Conservation (phyloP, 1,140 invertebrate species). For the Leguminivora glycinivorella region DNA sequence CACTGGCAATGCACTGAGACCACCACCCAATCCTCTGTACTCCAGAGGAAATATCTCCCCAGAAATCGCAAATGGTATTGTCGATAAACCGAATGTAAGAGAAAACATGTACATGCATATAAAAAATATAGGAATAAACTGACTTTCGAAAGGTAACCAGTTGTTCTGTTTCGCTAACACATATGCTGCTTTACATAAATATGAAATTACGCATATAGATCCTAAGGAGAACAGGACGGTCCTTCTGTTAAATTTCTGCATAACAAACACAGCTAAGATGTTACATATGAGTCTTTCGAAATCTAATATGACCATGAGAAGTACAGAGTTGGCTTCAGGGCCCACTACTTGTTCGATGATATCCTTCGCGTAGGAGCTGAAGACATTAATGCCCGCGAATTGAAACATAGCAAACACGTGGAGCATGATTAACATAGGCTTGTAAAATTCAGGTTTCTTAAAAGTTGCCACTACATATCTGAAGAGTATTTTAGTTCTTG, state of each 20-base stretch:
- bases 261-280: constrained; percentile 51
- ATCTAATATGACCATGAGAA: constrained; percentile 82
- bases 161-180: constrained; percentile 41
- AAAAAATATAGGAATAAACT: constrained; percentile 54
- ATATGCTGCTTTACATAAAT: constrained; percentile 50
- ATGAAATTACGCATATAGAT: constrained; percentile 43
- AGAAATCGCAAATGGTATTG: constrained; percentile 55
- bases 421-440: constrained; percentile 60
- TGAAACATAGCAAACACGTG: constrained; percentile 53
- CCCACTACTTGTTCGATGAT: constrained; percentile 78
- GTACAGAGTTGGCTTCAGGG: constrained; percentile 77
- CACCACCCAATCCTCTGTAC: constrained; percentile 52
- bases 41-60: constrained; percentile 61
- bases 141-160: constrained; percentile 41
- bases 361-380: constrained; percentile 84
- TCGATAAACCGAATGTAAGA: constrained; percentile 54
- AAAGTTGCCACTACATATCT: constrained; percentile 38
- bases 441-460: constrained; percentile 58
- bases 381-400: constrained; percentile 60
- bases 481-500: constrained; percentile 26
- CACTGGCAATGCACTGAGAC: constrained; percentile 50
- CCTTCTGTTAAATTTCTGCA: constrained; percentile 56
- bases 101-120: constrained; percentile 57
- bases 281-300: constrained; percentile 77
- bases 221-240: constrained; percentile 51